Percentiles rank a stretch among this genome's conserved stretches.
Conservation (phyloP, 2,888 invertebrate species). For the Melikaiella ostensackeni region DNA sequence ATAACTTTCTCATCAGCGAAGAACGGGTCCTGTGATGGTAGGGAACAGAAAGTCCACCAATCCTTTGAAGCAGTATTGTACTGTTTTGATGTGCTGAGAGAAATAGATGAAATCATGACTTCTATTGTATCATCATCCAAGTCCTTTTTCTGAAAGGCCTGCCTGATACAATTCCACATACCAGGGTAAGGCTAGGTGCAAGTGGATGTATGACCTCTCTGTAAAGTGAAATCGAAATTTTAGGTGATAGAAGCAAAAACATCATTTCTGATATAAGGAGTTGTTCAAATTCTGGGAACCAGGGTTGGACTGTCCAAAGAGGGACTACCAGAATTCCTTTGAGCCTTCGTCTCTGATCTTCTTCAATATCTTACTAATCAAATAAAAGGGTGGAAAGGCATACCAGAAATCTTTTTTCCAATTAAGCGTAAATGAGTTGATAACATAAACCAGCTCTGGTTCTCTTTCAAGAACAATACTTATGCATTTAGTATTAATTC, state of each 20-base stretch:
- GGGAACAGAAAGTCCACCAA: constrained; percentile 38
- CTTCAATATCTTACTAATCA: too few relatives aligned
- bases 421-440: constrained; percentile 53
- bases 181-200: background rate
- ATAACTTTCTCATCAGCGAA: background rate
- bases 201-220: constrained; percentile 2
- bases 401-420: too few relatives aligned
- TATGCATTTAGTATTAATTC: constrained; percentile 52
- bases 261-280: constrained; percentile 18
- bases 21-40: constrained; percentile 25
- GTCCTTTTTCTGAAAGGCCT: constrained; percentile 13
- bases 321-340: too few relatives aligned
- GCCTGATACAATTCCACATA: background rate
- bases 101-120: background rate
- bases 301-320: constrained; percentile 28
- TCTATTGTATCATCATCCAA: background rate
- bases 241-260: background rate
- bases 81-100: constrained; percentile 53
- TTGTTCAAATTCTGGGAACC: background rate
- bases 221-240: constrained; percentile 17
- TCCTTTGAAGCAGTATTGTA: constrained; percentile 41
- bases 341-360: too few relatives aligned
- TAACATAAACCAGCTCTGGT: constrained; percentile 33
- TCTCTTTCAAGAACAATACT: constrained; percentile 43
- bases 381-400: too few relatives aligned